These are phyloP conservation scores for Brassicogethes aeneus DNA, from an alignment of 2,888 invertebrate genomes.

Conservation along the genomic window DNA sequence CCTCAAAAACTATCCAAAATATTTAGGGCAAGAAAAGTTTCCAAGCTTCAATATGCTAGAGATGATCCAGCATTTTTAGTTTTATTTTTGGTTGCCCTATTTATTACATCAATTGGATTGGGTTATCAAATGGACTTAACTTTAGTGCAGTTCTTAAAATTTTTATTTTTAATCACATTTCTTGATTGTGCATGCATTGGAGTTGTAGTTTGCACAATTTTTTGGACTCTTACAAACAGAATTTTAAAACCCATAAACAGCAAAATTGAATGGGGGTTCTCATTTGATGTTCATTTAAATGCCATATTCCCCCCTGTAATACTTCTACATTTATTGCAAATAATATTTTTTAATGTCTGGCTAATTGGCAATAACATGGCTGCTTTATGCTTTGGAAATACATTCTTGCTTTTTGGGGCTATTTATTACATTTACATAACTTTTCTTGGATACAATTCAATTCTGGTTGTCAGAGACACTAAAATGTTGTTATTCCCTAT, in stretches of 20 bases:
- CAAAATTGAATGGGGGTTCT: slow-evolving; percentile 97
- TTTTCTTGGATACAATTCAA: slow-evolving; percentile 88
- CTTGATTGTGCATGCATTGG: slow-evolving; percentile 72
- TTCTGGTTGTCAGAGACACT: slow-evolving; percentile 75
- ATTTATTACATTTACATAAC: slow-evolving; percentile 92
- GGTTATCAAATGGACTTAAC: slow-evolving; percentile 67
- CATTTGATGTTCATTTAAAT: slow-evolving; percentile 97
- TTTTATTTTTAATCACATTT: slow-evolving; percentile 85
- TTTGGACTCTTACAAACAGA: slow-evolving; percentile 55
- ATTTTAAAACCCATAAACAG: slow-evolving; percentile 59
- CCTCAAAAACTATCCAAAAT: slow-evolving; percentile 98
- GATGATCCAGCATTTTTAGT: slow-evolving; percentile 99
- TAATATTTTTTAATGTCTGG: no score
- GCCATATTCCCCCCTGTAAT: slow-evolving; percentile 96
- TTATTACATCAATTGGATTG: slow-evolving; percentile 83
- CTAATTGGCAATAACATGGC: slow-evolving; percentile 32
- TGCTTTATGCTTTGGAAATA: slow-evolving; percentile 59
- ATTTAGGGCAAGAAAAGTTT: slow-evolving; percentile 97
- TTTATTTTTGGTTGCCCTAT: slow-evolving; percentile 75
- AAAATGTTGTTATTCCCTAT: slow-evolving; percentile 75
- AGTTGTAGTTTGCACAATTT: slow-evolving; percentile 20
- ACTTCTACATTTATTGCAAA: slow-evolving; percentile 85
- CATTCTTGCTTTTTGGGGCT: slow-evolving; percentile 82
- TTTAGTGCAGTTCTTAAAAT: slow-evolving; percentile 62
- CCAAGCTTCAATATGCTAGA: slow-evolving; percentile 96